Conservation (phyloP, 2,888 invertebrate genomes). For the Mactromeris polynyma region DNA sequence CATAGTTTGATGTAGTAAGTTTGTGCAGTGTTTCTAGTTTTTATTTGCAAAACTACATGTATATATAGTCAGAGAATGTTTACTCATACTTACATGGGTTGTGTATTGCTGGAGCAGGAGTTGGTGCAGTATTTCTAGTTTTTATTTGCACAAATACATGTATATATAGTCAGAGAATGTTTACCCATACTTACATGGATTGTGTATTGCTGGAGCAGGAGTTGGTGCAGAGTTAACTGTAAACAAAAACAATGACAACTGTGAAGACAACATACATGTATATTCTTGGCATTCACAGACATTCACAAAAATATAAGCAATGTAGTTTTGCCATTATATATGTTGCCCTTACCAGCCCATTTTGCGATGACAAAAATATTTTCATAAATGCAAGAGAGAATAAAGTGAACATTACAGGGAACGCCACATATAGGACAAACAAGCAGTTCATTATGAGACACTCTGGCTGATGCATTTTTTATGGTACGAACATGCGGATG, state of each 20-base stretch:
- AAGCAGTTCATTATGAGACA: not conserved
- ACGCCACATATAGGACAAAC: not conserved
- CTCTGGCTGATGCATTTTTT: not conserved
- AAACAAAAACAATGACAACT: not conserved
- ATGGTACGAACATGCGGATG: not conserved
- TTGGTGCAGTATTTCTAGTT: no score
- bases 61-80: not conserved
- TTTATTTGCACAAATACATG: no score
- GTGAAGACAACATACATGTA: not conserved
- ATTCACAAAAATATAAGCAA: no score
- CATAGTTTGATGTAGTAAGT: no score
- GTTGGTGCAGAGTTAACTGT: slow-evolving; percentile 49
- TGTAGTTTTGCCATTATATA: no score
- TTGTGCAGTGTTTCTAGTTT: no score
- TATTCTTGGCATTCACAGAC: not conserved
- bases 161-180: not conserved
- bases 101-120: slow-evolving; percentile 48
- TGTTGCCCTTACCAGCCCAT: not conserved
- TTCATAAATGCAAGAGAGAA: no score
- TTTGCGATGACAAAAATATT: no score
- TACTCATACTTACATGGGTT: slow-evolving; percentile 49
- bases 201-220: slow-evolving; percentile 45
- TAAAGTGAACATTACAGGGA: not conserved
- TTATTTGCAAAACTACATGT: no score
- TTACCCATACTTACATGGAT: slow-evolving; percentile 48